Evolutionary conservation across 1,140 invertebrate species (phyloP), one percentile per base, ranked within the genome.

Genomic region (Leptonema lineaticorne): DNA sequence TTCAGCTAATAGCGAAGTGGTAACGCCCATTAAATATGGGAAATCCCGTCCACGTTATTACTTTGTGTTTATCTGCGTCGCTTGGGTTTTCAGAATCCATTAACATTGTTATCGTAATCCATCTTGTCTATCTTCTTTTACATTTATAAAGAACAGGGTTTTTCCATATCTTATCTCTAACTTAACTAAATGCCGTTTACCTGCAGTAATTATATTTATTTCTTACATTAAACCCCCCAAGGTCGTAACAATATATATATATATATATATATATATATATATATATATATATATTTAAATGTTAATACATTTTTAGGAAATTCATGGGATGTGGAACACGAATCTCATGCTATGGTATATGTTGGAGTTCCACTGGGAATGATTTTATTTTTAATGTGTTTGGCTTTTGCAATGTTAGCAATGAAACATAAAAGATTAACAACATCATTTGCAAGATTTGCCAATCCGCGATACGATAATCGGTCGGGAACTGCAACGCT

Each of bases 401-500:
- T 77, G 18, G 86, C 85, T 7, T 79, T 93, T 26, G 83, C 81
- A 26, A 86, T 91, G 71, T 86, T 90, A 69, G 81, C 88, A 29
- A 75, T 92, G 26, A 83, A 91, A 65, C 89, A 94, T 78, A 84
- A 88, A 65, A 85, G 91, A 63, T 80, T 94, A 22, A 88, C 92
- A 73, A 86, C 88, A 65, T 90, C 86, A 69, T 94, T 94, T 80
- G 85, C 89, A 3, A 86, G 90, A 33, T 94, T 94, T 79, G 90
- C 90, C 11, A 92, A 91, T 76, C 92, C 90, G 75, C 92, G 94
- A 77, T 95, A 95, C 76, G 90, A 93, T 81, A 90, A 90, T 20
- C 85, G 92, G 73, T 89, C 92, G 37, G 92, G 90, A 53, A 89
- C 92, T 72, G 92, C 93, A 9, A 94, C 91, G 56, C 93, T 96